phyloP scores from a whole-genome alignment of 2,113 vertebrate genomes.

The Blennius ocellaris region DNA sequence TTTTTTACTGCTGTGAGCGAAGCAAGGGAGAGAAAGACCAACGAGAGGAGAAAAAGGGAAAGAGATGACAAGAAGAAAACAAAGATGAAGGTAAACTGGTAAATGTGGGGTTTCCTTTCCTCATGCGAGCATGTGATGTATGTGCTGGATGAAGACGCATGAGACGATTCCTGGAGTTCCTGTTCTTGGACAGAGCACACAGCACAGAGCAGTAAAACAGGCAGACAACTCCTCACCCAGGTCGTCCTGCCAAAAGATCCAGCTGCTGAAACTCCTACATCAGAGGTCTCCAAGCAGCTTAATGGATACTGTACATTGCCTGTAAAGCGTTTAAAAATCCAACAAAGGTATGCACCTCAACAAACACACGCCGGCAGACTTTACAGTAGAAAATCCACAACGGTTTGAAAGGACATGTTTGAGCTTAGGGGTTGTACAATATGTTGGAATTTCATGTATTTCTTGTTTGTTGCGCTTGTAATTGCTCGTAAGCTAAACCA shows the following conservation, averaged over 20 bases:
- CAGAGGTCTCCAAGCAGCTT: slow-evolving; percentile 38
- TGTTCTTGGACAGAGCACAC: slow-evolving; percentile 40
- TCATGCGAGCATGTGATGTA: slow-evolving; percentile 56
- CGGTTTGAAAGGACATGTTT: not conserved
- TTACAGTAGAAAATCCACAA: not conserved
- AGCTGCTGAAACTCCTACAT: slow-evolving; percentile 26
- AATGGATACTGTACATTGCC: slow-evolving; percentile 14
- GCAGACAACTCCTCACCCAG: slow-evolving; percentile 24
- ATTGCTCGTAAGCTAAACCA: no score
- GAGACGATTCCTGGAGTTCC: slow-evolving; percentile 66
- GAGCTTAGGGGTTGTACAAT: not conserved
- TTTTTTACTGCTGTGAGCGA: slow-evolving; percentile 16
- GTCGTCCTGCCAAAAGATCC: slow-evolving; percentile 8
- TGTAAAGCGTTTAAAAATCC: slow-evolving; percentile 1
- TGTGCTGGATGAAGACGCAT: slow-evolving; percentile 45
- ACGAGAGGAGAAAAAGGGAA: slow-evolving; percentile 16
- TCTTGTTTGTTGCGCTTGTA: no score
- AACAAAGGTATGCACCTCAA: not conserved
- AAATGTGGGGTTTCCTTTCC: slow-evolving; percentile 31
- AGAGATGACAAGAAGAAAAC: not conserved
- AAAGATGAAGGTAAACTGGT: slow-evolving; percentile 12
- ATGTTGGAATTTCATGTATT: no score
- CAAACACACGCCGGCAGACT: not conserved
- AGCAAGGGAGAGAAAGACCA: slow-evolving; percentile 6
- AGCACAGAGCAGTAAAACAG: slow-evolving; percentile 26